A percentile compares a stretch with the other conserved stretches of the same genome.
Evolutionary conservation across 2,888 invertebrate genomes (phyloP).

Genomic region (Drosophila helvetica): DNA sequence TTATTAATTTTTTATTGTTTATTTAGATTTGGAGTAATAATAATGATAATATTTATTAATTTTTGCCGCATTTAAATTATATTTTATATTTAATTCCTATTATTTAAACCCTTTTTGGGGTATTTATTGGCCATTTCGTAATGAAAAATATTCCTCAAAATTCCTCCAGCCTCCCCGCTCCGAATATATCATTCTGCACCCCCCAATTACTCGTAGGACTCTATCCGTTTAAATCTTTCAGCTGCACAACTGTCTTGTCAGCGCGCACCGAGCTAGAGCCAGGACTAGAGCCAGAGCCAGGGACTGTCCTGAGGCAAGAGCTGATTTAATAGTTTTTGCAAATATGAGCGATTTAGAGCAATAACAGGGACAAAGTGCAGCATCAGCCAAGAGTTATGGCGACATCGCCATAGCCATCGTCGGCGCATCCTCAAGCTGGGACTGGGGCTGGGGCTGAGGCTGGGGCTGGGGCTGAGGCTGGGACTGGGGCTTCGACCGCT

Average conservation of each 20-base stretch:
- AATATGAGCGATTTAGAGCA: constrained; percentile 68
- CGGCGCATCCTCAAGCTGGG: not conserved
- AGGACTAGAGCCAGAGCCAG: not conserved
- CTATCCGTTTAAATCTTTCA: not conserved
- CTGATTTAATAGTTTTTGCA: constrained; percentile 69
- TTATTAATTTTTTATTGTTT: too few relatives aligned
- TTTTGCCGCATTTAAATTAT: too few relatives aligned
- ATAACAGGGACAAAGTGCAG: constrained; percentile 50
- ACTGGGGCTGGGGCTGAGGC: not conserved
- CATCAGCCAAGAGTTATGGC: constrained; percentile 55
- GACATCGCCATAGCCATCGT: constrained; percentile 17
- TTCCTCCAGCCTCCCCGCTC: too few relatives aligned
- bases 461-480: constrained; percentile 15
- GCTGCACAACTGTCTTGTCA: constrained; percentile 21
- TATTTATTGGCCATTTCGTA: too few relatives aligned
- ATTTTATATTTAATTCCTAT: too few relatives aligned
- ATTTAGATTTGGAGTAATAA: too few relatives aligned
- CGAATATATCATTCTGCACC: too few relatives aligned
- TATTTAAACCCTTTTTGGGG: too few relatives aligned
- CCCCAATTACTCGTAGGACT: not conserved
- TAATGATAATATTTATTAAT: too few relatives aligned
- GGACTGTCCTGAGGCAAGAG: constrained; percentile 50
- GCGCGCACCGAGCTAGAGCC: constrained; percentile 3
- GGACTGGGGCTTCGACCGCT: constrained; percentile 42
- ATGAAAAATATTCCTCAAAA: too few relatives aligned